Percentiles rank a stretch among this genome's conserved stretches.
Conservation (phyloP, 2,797 vertebrate genomes). For the Myotis pilosus region DNA sequence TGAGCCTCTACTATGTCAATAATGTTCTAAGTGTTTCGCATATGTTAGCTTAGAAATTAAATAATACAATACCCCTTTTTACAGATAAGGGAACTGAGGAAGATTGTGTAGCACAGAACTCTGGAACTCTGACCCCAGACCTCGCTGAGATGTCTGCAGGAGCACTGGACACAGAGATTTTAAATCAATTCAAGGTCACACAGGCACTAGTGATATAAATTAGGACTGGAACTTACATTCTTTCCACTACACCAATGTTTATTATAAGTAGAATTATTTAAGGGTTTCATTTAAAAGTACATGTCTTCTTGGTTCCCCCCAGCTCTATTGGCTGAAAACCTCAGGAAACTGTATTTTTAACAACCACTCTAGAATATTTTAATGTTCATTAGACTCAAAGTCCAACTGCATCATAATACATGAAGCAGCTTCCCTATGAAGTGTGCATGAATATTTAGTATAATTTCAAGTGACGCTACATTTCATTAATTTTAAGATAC, state of each 20-base stretch:
- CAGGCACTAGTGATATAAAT: background rate
- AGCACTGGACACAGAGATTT: background rate
- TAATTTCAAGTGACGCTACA: background rate
- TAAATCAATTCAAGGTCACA: background rate
- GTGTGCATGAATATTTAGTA: background rate
- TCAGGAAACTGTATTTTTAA: background rate
- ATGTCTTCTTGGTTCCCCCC: background rate
- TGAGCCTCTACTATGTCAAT: background rate
- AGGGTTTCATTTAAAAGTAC: background rate
- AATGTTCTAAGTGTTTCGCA: background rate
- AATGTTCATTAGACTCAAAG: background rate
- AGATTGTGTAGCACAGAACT: background rate
- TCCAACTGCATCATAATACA: background rate
- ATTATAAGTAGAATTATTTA: background rate
- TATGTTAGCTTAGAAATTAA: background rate
- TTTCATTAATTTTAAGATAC: constrained; percentile 4
- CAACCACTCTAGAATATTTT: background rate
- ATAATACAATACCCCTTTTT: background rate
- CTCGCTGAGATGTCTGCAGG: background rate
- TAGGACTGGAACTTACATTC: background rate
- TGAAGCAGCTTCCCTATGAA: background rate
- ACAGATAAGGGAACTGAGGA: background rate
- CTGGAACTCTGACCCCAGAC: no score
- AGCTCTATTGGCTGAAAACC: background rate
- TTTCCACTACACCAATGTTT: background rate